phyloP scores from a whole-genome alignment of 2,888 invertebrate species.

The Ichneumoninae sp. region DNA sequence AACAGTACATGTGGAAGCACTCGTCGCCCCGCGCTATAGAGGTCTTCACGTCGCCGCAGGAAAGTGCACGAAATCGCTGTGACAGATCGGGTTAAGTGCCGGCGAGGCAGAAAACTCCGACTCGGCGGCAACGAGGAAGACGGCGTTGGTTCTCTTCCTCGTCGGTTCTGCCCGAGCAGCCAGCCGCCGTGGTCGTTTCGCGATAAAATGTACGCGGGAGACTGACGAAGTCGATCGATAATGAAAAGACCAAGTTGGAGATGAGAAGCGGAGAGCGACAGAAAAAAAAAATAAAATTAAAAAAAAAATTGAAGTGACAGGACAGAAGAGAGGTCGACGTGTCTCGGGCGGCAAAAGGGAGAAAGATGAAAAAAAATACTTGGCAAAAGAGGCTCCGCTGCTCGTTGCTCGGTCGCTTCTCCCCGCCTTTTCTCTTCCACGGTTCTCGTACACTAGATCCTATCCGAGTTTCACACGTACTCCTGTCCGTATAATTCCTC shows the following conservation, averaged over 20 bases:
- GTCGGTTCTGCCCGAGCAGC: conserved; percentile 7
- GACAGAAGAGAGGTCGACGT: conserved; percentile 33
- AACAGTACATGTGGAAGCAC: conserved; percentile 24
- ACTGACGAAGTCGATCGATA: conserved; percentile 57
- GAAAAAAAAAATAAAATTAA: conserved; percentile 10
- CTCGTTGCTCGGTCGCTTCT: conserved; percentile 7
- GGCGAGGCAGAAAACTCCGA: conserved; percentile 66
- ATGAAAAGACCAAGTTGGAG: conserved; percentile 49
- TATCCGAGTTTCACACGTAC: conserved; percentile 45
- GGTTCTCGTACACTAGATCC: conserved; percentile 38
- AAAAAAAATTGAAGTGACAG: conserved; percentile 14
- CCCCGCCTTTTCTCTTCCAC: conserved; percentile 7
- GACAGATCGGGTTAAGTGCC: conserved; percentile 68
- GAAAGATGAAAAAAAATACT: conserved; percentile 17
- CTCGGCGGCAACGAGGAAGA: conserved; percentile 46
- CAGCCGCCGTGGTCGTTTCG: conserved; percentile 26
- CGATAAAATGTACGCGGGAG: conserved; percentile 50
- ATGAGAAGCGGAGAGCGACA: not conserved
- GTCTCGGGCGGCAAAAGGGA: conserved; percentile 21
- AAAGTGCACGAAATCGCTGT: conserved; percentile 66
- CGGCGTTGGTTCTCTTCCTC: conserved; percentile 38
- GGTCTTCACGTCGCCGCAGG: conserved; percentile 57
- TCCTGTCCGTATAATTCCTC: conserved; percentile 47
- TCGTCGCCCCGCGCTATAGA: conserved; percentile 30
- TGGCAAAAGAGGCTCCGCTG: conserved; percentile 34